Percentiles rank a stretch among this genome's conserved stretches.
These are phyloP conservation scores for Irena cyanogastra DNA, from an alignment of 2,113 vertebrate species.

Conservation along the genomic window DNA sequence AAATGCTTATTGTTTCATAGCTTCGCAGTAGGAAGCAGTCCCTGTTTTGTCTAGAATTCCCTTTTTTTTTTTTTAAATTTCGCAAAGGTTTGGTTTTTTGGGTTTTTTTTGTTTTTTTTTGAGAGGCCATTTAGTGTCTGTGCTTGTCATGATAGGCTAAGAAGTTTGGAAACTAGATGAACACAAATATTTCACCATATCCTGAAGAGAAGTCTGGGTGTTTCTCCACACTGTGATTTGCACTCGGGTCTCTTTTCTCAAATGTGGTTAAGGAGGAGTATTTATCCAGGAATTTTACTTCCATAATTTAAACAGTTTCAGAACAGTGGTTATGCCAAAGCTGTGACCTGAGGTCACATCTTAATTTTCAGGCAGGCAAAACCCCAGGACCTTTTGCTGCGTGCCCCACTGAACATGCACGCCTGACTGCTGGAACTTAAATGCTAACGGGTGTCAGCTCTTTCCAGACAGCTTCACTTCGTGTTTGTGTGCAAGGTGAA, in stretches of 20 bases:
- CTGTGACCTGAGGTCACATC: neutral
- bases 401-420: accelerated
- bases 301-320: neutral
- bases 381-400: neutral
- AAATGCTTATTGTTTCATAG: neutral
- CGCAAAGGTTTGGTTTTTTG: neutral
- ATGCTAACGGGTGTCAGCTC: neutral
- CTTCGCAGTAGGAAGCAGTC: neutral
- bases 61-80: neutral
- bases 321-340: neutral
- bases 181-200: neutral
- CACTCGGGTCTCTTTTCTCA: neutral
- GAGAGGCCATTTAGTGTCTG: neutral
- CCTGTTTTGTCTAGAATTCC: neutral
- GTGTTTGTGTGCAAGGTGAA: neutral
- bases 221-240: neutral
- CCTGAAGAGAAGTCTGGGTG: neutral
- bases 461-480: neutral
- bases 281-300: neutral
- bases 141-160: neutral
- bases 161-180: neutral
- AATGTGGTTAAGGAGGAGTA: neutral
- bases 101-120: neutral
- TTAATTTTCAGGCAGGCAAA: neutral
- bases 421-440: neutral